phyloP scores from a whole-genome alignment of 2,113 vertebrate genomes.

The Pantherophis guttatus region DNA sequence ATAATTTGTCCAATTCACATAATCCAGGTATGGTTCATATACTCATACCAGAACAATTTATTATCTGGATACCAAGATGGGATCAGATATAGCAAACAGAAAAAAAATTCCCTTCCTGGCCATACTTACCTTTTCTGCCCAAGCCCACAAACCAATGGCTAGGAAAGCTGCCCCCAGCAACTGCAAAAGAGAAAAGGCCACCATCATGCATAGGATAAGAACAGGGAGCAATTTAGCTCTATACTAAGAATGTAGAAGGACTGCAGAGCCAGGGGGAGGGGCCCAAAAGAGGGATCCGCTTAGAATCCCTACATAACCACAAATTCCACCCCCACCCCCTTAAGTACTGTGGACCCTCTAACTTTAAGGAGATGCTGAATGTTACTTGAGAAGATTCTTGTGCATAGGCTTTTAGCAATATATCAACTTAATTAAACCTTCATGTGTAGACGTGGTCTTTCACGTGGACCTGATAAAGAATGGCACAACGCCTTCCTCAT shows the following conservation, averaged over 20 bases:
- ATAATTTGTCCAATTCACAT: too few relatives aligned
- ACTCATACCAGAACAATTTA: not conserved
- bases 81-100: not conserved
- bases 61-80: not conserved
- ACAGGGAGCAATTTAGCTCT: too few relatives aligned
- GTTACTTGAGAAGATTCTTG: not conserved
- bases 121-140: constrained; percentile 89
- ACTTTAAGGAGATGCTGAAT: not conserved
- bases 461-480: not conserved
- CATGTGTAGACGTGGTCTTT: not conserved
- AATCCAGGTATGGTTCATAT: not conserved
- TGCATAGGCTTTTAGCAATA: not conserved
- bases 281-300: not conserved
- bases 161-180: constrained; percentile 88
- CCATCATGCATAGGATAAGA: not conserved
- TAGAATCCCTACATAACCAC: not conserved
- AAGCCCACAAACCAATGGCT: constrained; percentile 88
- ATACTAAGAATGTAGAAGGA: not conserved
- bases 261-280: not conserved
- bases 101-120: not conserved
- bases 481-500: not conserved
- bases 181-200: constrained; percentile 62
- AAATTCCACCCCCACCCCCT: not conserved
- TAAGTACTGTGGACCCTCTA: not conserved
- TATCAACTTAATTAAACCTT: not conserved